These are phyloP conservation scores for Chionis minor DNA, from an alignment of 2,113 vertebrate genomes.

Conservation along the genomic window DNA sequence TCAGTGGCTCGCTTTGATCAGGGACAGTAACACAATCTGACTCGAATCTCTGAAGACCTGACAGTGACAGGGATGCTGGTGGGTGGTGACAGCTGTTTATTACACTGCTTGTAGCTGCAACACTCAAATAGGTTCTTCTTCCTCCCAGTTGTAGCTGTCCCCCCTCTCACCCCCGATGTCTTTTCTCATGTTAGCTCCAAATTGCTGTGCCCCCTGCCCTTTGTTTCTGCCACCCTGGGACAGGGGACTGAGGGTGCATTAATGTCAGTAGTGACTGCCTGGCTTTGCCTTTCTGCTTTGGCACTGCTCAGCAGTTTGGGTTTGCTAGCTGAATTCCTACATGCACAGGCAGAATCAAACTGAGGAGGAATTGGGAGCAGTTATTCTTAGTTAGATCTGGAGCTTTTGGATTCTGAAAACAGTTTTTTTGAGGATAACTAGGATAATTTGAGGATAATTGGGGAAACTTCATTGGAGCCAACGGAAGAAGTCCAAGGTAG, in stretches of 20 bases:
- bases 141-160: not conserved
- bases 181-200: not conserved
- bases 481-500: not conserved
- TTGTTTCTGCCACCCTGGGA: not conserved
- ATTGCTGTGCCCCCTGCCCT: rapidly evolving
- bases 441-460: not conserved
- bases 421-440: not conserved
- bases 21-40: not conserved
- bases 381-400: not conserved
- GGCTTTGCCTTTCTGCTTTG: not conserved
- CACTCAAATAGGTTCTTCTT: not conserved
- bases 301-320: not conserved
- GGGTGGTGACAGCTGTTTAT: not conserved
- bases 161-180: rapidly evolving
- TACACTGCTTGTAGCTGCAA: not conserved
- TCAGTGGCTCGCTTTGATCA: not conserved
- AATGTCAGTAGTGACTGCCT: too few relatives aligned
- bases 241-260: not conserved
- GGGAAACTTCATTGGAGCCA: not conserved
- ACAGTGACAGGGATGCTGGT: not conserved
- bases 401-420: not conserved
- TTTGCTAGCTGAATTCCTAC: not conserved
- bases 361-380: not conserved
- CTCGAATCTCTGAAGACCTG: not conserved
- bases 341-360: not conserved